Conservation (phyloP, 2,113 vertebrate species). For the Misgurnus anguillicaudatus region DNA sequence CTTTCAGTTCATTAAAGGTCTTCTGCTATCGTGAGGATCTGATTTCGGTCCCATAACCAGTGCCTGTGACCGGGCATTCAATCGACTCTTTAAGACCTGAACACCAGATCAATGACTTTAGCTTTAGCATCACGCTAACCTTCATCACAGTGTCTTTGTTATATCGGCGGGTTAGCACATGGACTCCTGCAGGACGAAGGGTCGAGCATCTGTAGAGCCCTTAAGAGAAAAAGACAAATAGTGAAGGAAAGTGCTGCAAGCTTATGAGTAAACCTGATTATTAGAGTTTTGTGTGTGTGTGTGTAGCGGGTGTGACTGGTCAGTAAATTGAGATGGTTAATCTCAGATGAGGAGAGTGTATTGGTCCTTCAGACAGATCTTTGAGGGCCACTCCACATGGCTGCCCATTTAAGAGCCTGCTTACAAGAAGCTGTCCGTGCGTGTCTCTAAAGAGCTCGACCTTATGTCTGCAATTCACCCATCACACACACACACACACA, state of each 20-base stretch:
- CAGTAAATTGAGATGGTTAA: conserved; percentile 56
- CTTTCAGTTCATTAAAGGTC: conserved; percentile 56
- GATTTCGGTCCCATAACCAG: conserved; percentile 50
- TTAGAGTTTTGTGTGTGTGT: conserved; percentile 24
- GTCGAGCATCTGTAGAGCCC: conserved; percentile 7
- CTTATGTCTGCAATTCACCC: conserved; percentile 51
- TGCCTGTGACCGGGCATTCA: conserved; percentile 56
- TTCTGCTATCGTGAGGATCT: conserved; percentile 41
- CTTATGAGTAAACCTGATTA: conserved; percentile 30
- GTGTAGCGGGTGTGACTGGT: conserved; percentile 37
- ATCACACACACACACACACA: conserved; percentile 13
- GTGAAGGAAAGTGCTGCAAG: conserved; percentile 5
- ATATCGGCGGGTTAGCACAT: conserved; percentile 28
- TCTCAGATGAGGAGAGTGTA: conserved; percentile 41
- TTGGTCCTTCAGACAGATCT: conserved; percentile 50
- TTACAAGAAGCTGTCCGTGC: conserved; percentile 27
- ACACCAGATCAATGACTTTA: conserved; percentile 48
- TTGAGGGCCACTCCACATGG: conserved; percentile 52
- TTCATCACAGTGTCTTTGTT: conserved; percentile 23
- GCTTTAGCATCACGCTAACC: conserved; percentile 41
- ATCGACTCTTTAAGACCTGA: conserved; percentile 55
- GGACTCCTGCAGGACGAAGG: not conserved
- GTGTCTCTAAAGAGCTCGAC: conserved; percentile 30
- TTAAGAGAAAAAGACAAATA: not conserved
- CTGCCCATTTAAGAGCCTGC: conserved; percentile 47